Conservation (phyloP, 1,140 invertebrate genomes). For the Phymastichus coffea region DNA sequence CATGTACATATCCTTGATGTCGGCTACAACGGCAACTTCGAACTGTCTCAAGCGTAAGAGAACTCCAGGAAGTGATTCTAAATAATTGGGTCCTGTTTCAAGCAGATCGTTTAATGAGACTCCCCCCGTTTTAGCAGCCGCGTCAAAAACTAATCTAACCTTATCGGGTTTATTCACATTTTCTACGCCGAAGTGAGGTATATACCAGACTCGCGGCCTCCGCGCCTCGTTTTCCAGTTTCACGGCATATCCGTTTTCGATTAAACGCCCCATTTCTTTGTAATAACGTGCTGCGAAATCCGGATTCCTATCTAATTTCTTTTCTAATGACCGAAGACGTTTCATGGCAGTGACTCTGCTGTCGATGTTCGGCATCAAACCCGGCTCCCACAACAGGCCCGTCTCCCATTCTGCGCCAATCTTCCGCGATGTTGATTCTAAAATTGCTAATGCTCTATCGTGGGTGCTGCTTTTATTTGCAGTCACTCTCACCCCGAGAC, state of each 20-base stretch:
- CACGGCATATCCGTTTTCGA: background rate
- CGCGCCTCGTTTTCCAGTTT: too few species aligned
- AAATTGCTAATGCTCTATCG: background rate
- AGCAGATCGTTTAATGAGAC: background rate
- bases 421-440: background rate
- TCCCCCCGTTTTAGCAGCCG: background rate
- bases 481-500: too few species aligned
- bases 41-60: background rate
- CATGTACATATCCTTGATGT: conserved; percentile 5
- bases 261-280: background rate
- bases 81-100: background rate
- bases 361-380: background rate
- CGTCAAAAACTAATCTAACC: background rate
- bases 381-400: background rate
- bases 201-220: too few species aligned
- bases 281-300: background rate
- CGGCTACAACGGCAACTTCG: background rate
- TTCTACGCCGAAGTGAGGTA: background rate
- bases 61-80: background rate
- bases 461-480: background rate
- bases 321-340: background rate
- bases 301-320: background rate
- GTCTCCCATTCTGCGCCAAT: background rate
- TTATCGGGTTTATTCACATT: background rate
- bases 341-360: background rate